Evolutionary conservation across 2,888 invertebrate genomes (phyloP).

Genomic region (Dynastes maya): DNA sequence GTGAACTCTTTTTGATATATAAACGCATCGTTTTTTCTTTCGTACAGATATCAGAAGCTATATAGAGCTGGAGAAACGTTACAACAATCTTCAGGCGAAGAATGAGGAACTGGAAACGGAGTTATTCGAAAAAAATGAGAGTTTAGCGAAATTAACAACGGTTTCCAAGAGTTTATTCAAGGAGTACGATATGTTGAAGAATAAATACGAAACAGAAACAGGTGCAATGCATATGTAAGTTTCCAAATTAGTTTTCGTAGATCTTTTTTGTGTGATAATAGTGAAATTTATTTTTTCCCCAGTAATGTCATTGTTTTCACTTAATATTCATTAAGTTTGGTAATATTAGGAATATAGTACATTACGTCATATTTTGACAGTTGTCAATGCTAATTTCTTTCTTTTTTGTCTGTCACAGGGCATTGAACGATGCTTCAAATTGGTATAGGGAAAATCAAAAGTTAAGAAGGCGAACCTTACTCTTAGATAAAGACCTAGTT

Average conservation of each 20-base stretch:
- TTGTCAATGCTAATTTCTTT: too few species aligned
- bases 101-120: conserved; percentile 75
- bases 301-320: too few species aligned
- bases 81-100: conserved; percentile 76
- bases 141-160: conserved; percentile 74
- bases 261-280: neutral
- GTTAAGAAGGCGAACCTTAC: conserved; percentile 79
- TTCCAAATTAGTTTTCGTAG: neutral
- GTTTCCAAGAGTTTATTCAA: conserved; percentile 82
- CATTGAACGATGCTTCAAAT: conserved; percentile 80
- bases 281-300: too few species aligned
- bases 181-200: conserved; percentile 83
- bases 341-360: too few species aligned
- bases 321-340: too few species aligned
- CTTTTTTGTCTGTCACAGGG: conserved; percentile 67
- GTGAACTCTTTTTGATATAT: too few species aligned
- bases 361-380: too few species aligned
- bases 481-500: conserved; percentile 76
- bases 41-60: conserved; percentile 75
- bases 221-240: conserved; percentile 81
- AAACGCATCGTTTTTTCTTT: too few species aligned
- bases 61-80: conserved; percentile 77
- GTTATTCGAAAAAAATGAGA: conserved; percentile 77
- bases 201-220: conserved; percentile 82
- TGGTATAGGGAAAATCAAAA: conserved; percentile 86